Conservation (phyloP, 2,888 invertebrate species). For the Phengaris arion region DNA sequence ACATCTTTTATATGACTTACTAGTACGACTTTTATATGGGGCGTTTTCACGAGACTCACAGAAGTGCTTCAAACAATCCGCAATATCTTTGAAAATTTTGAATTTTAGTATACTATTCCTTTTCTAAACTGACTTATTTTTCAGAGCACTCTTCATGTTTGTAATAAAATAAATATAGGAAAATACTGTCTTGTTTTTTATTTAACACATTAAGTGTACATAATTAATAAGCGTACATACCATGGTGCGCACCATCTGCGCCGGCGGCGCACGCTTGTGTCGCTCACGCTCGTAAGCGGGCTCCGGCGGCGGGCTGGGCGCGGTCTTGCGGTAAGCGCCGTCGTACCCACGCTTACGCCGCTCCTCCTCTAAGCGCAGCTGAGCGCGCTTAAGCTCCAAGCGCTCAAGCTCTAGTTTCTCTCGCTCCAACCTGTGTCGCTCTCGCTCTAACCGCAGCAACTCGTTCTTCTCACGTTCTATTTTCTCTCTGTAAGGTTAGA, state of each 20-base stretch:
- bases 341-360: slow-evolving; percentile 79
- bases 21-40: too few relatives aligned
- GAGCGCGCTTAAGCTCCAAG: slow-evolving; percentile 89
- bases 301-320: slow-evolving; percentile 62
- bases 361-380: slow-evolving; percentile 83
- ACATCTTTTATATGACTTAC: too few relatives aligned
- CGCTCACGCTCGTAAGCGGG: slow-evolving; percentile 67
- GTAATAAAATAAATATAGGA: too few relatives aligned
- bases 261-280: slow-evolving; percentile 65
- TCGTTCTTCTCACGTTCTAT: slow-evolving; percentile 94
- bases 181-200: too few relatives aligned
- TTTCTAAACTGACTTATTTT: too few relatives aligned
- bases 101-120: too few relatives aligned
- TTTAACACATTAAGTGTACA: neutral
- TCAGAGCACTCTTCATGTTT: too few relatives aligned
- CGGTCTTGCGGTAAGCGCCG: slow-evolving; percentile 65
- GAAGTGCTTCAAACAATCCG: too few relatives aligned
- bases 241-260: slow-evolving; percentile 51
- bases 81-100: too few relatives aligned
- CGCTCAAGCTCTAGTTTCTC: slow-evolving; percentile 89
- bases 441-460: slow-evolving; percentile 88
- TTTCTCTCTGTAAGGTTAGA: slow-evolving; percentile 80
- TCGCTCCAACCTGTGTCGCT: slow-evolving; percentile 87
- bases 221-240: neutral
- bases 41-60: too few relatives aligned